phyloP scores from a whole-genome alignment of 1,140 invertebrate species.

The Leptinotarsa texana region DNA sequence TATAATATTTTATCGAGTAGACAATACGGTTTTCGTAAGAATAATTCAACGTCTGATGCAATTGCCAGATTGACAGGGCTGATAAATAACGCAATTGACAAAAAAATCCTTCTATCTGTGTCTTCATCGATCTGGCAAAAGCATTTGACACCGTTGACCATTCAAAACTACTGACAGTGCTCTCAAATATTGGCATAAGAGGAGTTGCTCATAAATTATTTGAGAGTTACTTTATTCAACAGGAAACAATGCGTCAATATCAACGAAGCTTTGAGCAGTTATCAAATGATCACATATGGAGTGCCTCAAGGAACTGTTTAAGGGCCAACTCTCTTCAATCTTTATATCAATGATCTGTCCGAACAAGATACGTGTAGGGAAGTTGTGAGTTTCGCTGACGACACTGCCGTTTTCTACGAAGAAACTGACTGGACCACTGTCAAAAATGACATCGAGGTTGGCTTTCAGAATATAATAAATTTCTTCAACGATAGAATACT shows the following conservation, averaged over 20 bases:
- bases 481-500: background rate
- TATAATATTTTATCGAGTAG: slow-evolving; percentile 11
- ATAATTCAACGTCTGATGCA: slow-evolving; percentile 11
- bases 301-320: too few relatives aligned
- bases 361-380: background rate
- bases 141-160: too few relatives aligned
- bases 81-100: too few relatives aligned
- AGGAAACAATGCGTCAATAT: slow-evolving; percentile 4
- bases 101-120: too few relatives aligned
- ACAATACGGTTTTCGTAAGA: slow-evolving; percentile 3
- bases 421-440: too few relatives aligned
- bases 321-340: background rate
- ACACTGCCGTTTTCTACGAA: too few relatives aligned
- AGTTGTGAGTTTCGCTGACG: background rate
- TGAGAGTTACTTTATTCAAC: background rate
- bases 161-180: too few relatives aligned
- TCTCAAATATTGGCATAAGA: too few relatives aligned
- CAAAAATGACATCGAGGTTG: too few relatives aligned
- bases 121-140: too few relatives aligned
- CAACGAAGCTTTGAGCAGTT: slow-evolving; percentile 3
- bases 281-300: background rate
- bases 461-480: too few relatives aligned
- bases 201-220: too few relatives aligned
- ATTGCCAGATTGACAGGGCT: background rate
- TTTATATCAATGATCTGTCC: background rate